These are phyloP conservation scores for Fundulus diaphanus DNA, from an alignment of 2,797 vertebrate species.

Conservation along the genomic window DNA sequence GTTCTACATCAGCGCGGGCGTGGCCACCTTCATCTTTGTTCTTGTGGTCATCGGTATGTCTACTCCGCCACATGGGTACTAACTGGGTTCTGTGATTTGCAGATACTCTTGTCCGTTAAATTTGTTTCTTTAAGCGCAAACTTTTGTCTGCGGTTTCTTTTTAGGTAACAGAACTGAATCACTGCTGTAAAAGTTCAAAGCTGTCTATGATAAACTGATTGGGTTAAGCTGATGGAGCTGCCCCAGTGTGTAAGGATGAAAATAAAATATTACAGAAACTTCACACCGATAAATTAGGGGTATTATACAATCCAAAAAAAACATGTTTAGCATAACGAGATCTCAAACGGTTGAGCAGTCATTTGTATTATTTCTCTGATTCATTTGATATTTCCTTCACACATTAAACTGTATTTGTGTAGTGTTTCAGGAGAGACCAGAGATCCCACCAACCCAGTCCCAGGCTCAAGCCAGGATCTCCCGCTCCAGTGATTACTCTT, in stretches of 20 bases:
- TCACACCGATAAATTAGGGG: too few species aligned
- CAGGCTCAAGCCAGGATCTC: slow-evolving; percentile 84
- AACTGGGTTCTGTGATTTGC: not conserved
- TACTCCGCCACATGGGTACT: not conserved
- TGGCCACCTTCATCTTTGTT: slow-evolving; percentile 89
- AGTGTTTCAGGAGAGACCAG: slow-evolving; percentile 94
- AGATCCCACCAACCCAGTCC: slow-evolving; percentile 86
- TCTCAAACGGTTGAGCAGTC: too few species aligned
- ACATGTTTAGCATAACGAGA: too few species aligned
- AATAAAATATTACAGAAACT: too few species aligned
- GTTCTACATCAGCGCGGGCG: slow-evolving; percentile 92
- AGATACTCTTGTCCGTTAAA: not conserved
- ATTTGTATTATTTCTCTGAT: not conserved
- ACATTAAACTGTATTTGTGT: slow-evolving; percentile 21
- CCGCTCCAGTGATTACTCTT: slow-evolving; percentile 81
- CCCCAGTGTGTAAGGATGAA: too few species aligned
- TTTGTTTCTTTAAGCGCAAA: too few species aligned
- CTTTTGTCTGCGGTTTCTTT: too few species aligned
- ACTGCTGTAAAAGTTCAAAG: too few species aligned
- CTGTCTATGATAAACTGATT: too few species aligned
- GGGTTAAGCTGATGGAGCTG: too few species aligned
- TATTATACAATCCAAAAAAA: too few species aligned
- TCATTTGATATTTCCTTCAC: not conserved
- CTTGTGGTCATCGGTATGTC: slow-evolving; percentile 92
- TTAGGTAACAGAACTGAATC: too few species aligned